A percentile compares a stretch with the other conserved stretches of the same genome.
These are phyloP conservation scores for Melolontha melolontha DNA, from an alignment of 2,888 invertebrate species.

Conservation along the genomic window DNA sequence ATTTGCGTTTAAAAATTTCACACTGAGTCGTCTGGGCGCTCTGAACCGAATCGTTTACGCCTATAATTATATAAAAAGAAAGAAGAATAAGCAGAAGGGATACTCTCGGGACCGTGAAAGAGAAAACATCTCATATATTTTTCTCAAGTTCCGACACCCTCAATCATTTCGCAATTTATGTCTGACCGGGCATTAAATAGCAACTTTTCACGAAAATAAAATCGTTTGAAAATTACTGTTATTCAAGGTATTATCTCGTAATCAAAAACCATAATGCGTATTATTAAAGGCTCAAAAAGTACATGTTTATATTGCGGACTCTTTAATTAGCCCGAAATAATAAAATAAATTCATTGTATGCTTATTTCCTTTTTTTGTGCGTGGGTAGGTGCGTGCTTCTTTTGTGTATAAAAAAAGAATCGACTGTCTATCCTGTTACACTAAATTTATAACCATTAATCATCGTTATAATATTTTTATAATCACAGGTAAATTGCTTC, in stretches of 20 bases:
- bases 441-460: too few species aligned
- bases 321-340: constrained; percentile 32
- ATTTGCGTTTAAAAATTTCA: constrained; percentile 27
- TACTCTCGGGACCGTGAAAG: too few species aligned
- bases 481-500: too few species aligned
- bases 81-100: not conserved
- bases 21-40: not conserved
- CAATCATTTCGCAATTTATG: constrained; percentile 58
- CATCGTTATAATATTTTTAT: too few species aligned
- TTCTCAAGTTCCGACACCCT: constrained; percentile 52
- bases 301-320: constrained; percentile 37
- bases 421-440: too few species aligned
- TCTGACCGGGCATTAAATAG: constrained; percentile 47
- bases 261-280: constrained; percentile 45
- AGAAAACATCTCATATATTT: constrained; percentile 16
- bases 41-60: constrained; percentile 27
- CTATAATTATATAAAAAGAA: constrained; percentile 24
- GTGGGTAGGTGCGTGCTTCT: too few species aligned
- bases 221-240: constrained; percentile 47
- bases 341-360: constrained; percentile 25
- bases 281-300: constrained; percentile 41
- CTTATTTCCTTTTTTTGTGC: too few species aligned
- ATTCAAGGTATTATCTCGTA: constrained; percentile 48
- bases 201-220: constrained; percentile 39
- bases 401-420: too few species aligned